Evolutionary conservation across 2,888 invertebrate species (phyloP), one percentile per base, ranked within the genome.

Genomic region (Actias luna): DNA sequence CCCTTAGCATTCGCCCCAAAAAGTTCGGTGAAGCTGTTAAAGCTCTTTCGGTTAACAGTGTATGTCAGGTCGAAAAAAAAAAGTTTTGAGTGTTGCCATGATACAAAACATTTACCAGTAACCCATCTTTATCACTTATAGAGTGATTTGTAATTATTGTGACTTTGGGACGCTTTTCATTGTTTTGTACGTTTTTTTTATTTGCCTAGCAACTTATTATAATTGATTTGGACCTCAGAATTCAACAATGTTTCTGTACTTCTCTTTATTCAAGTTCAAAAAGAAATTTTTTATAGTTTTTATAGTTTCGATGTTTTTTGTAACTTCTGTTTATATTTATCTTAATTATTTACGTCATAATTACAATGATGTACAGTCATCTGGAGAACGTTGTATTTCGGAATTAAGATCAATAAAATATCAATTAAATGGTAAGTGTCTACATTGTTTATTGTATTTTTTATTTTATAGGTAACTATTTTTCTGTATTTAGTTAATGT

Each of bases 361-460:
- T 55, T 80, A 76, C 61, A 75, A 77, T 61, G 80, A 63, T 66
- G 75, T 74, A 22, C 78, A 83, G 60, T 80, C 75, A 72, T 78
- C 82, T 22, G 82, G 79, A n/a, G 80, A 87, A 63, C 78, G 84
- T 35, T 89, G 89, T 67, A 22, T 81, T n/a, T 80, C 87, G 1
- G 88, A 89, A 72, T 68, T 89, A 62, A 79, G 80, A 3, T 85
- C 88, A 16, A 72, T 87, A 18, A 88, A 86, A 78, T 88, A 88
- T 76, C 89, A 89, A 69, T 68, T 89, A 62, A 83, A 82, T 70
- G 87, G 89, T 89, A 72, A 68, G 65, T 50, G 60, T 39, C 4
- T 5, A 22, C 31, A 14, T 63, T 42, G 25, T 29, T 36, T 27
- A 35, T 60, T 42, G 27, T n/a, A 29, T 4, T 46, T 31, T 5